Base-by-base conservation (phyloP, 2,113 vertebrate species). In the Limnothrissa miodon region DNA sequence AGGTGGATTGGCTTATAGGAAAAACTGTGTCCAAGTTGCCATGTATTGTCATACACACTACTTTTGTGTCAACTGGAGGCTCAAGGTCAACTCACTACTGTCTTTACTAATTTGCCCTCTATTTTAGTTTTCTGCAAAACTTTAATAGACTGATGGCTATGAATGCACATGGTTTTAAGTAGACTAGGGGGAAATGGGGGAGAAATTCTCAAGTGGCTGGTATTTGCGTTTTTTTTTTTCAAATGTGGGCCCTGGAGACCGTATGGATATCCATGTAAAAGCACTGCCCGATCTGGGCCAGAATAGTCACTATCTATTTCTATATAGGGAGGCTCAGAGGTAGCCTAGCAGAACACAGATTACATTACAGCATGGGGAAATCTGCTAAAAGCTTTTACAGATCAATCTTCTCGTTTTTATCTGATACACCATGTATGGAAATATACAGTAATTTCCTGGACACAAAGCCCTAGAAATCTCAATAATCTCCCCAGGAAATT, bases 341-440 rank as follows among this genome's bases (percentile, higher is more conserved):
- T 45, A 45, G 84, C 53, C 78, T 42, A 62, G 48, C 42, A 56
- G 78, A 59, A 82, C 82, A 84, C 78, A 85, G 84, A 86, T 83
- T 15, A 56, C 82, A 86, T 85, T 86, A 85, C 59, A 78, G 82
- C 74, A 85, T 82, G 81, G 78, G 81, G 46, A 48, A 46, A 46
- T 85, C 80, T 86, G 84, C 62, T 62, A 80, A 87, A 80, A 44
- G 33, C 78, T 79, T 80, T 39, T 11, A 80, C 78, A 66, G 44
- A 62, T 6, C 62, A 70, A 70, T 70, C 62, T 70, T 13, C 29
- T 29, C 29, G 36, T 70, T 70, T 70, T 70, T 70, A 70, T 70
- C 25, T 70, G 62, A 70, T 36, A 70, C 62, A 36, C 62, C 62
- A 70, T 17, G 62, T 29, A 15, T 36, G 29, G 33, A 36, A 33